Base-by-base conservation (phyloP, 2,797 vertebrate species). In the Telmatherina bonti region DNA sequence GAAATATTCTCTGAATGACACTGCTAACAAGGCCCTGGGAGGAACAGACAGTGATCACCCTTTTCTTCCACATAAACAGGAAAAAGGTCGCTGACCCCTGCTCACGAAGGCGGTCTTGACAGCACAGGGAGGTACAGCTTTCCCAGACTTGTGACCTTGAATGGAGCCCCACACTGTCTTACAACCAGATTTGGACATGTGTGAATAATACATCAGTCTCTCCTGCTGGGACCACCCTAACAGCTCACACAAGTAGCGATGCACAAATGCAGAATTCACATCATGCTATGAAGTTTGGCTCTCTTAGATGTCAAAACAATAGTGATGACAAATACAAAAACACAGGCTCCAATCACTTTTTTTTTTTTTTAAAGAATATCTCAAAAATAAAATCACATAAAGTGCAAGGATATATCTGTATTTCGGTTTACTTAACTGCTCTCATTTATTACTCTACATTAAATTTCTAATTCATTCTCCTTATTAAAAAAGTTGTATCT, bases 131-230 rank as follows among this genome's bases (percentile, higher is more conserved):
- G 79, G 59, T 80, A 78, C 68, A 77, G 76, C 76, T 77, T 79
- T 13, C 66, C 76, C 56, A 64, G 79, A 73, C 83, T 82, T 86
- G 86, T 90, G 91, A 93, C 92, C 93, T 93, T 91, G 85, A 87
- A 67, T 60, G 75, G 45, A 66, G 81, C 79, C 81, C 67, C 65
- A 59, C 62, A 53, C 83, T 60, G 41, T 83, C 85, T 83, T 87
- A 90, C 84, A 90, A 82, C 76, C 78, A 61, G 81, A 77, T 79
- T 82, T 75, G 74, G 75, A 79, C 57, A 29, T 73, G 81, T 90
- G 84, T 93, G 89, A 93, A 94, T 94, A 93, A 92, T 90, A 90
- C 88, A 92, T 93, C 55, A 56, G 57, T 69, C 43, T 77, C 64
- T 81, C 80, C 87, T 83, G 70, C 86, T 86, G 84, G 76, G 88